phyloP scores from a whole-genome alignment of 2,888 invertebrate species.

The Drosophila merina region DNA sequence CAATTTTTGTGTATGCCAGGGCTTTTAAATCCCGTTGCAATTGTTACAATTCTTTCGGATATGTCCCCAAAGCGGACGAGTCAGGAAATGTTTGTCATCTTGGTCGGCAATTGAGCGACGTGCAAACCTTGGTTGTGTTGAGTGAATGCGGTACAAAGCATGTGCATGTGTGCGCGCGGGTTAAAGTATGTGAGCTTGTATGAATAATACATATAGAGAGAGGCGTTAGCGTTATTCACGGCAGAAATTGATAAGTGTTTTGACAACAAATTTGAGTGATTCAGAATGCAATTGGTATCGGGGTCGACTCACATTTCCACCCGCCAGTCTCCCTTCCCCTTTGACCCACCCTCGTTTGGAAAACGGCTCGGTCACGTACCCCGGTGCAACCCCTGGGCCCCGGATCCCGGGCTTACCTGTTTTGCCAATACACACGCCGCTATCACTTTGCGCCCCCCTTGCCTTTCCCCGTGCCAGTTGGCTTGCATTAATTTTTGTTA shows the following conservation, averaged over 20 bases:
- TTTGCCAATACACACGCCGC: constrained; percentile 58
- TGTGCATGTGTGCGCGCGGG: constrained; percentile 19
- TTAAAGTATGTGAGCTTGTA: constrained; percentile 7
- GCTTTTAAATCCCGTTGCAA: constrained; percentile 54
- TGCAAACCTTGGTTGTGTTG: constrained; percentile 16
- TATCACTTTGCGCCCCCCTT: constrained; percentile 16
- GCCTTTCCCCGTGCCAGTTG: background rate
- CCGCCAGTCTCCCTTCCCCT: background rate
- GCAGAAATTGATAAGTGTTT: constrained; percentile 35
- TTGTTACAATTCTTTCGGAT: background rate
- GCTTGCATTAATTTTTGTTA: constrained; percentile 42
- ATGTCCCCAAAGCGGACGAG: background rate
- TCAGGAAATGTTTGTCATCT: background rate
- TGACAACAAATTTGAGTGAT: constrained; percentile 42
- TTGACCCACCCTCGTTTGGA: constrained; percentile 16
- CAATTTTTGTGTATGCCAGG: constrained; percentile 83
- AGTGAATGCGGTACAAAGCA: constrained; percentile 22
- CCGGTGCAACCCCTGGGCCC: constrained; percentile 25
- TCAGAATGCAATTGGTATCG: constrained; percentile 41
- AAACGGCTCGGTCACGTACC: constrained; percentile 48
- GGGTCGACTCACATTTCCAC: constrained; percentile 23
- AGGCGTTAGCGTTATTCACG: constrained; percentile 43
- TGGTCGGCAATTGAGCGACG: constrained; percentile 8
- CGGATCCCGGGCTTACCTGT: constrained; percentile 56
- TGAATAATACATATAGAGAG: constrained; percentile 37